These are phyloP conservation scores for Petrocephalus schoutedeni DNA, from an alignment of 2,797 vertebrate species.

Conservation along the genomic window DNA sequence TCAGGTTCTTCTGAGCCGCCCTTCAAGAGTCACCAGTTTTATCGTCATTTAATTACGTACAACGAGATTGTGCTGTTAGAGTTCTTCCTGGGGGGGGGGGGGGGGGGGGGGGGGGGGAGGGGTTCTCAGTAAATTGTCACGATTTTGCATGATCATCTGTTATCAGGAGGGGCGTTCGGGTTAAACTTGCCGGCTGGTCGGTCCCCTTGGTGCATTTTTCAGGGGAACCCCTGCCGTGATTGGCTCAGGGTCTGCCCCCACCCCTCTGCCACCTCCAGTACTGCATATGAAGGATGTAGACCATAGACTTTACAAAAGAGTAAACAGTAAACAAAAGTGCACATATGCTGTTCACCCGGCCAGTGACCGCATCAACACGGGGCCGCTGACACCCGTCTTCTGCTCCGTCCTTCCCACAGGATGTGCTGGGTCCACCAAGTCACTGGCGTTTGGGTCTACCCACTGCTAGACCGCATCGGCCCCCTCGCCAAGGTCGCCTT, in stretches of 20 bases:
- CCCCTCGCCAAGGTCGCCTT: slow-evolving; percentile 73
- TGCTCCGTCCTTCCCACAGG: slow-evolving; percentile 55
- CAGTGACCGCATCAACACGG: not conserved
- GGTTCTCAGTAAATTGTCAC: not conserved
- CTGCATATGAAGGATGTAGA: too few species aligned
- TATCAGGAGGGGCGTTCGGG: not conserved
- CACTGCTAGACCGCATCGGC: slow-evolving; percentile 80
- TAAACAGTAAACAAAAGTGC: not conserved
- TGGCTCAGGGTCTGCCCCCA: not conserved
- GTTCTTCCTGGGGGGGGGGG: not conserved
- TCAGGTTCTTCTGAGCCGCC: not conserved
- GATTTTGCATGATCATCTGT: not conserved
- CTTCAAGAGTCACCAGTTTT: not conserved
- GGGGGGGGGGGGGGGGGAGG: not conserved
- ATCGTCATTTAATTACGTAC: not conserved
- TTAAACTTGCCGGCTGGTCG: not conserved
- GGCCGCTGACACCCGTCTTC: not conserved
- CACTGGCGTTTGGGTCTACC: slow-evolving; percentile 95
- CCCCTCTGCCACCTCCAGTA: not conserved
- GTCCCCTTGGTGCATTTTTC: not conserved
- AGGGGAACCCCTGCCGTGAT: not conserved
- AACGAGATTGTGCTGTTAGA: not conserved
- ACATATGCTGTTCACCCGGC: not conserved
- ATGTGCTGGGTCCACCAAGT: slow-evolving; percentile 93
- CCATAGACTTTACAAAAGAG: too few species aligned